Evolutionary conservation across 1,140 invertebrate genomes (phyloP).

Genomic region (Euschistus heros): DNA sequence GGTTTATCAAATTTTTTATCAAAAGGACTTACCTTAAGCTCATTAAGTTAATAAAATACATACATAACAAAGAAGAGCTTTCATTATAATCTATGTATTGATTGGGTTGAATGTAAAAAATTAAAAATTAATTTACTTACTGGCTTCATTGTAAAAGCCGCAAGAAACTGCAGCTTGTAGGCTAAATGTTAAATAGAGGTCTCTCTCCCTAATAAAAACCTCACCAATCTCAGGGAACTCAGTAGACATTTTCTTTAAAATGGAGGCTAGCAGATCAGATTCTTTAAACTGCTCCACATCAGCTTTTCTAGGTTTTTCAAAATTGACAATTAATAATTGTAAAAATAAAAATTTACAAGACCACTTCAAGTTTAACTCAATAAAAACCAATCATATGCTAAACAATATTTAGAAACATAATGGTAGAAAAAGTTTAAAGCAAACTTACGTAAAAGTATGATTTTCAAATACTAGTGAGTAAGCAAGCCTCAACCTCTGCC

Average conservation of each 20-base stretch:
- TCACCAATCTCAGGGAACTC: constrained; percentile 82
- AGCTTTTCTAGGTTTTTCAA: constrained; percentile 25
- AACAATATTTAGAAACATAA: constrained; percentile 9
- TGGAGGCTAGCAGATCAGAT: constrained; percentile 77
- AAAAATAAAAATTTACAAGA: not conserved
- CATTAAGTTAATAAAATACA: too few relatives aligned
- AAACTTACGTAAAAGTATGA: constrained; percentile 60
- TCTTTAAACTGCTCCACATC: constrained; percentile 87
- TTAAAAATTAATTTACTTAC: not conserved
- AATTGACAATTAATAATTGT: not conserved
- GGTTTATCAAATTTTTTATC: too few relatives aligned
- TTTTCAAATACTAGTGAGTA: constrained; percentile 71
- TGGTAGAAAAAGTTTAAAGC: not conserved
- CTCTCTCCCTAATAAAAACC: constrained; percentile 90
- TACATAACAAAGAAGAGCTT: not conserved
- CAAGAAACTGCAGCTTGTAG: constrained; percentile 58
- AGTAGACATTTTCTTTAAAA: constrained; percentile 81
- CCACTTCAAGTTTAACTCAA: not conserved
- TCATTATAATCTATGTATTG: not conserved
- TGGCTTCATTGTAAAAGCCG: not conserved
- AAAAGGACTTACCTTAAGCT: too few relatives aligned
- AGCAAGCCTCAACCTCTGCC: constrained; percentile 75
- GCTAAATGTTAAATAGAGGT: constrained; percentile 80
- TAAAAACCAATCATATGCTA: not conserved
- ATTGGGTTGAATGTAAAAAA: not conserved